Conservation (phyloP, 2,113 vertebrate genomes). For the Labeo rohita region DNA sequence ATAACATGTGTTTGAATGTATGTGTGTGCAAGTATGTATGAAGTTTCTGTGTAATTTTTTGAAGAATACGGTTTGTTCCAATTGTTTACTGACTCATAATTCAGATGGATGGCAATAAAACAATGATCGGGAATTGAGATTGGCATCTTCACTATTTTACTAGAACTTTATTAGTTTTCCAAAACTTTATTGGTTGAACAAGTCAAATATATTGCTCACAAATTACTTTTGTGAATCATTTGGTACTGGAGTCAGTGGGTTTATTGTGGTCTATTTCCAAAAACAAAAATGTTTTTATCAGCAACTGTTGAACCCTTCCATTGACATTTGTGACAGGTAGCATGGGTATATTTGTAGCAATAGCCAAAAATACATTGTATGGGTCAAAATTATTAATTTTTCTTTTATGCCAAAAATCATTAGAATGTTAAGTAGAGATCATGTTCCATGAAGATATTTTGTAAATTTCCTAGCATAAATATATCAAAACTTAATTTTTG, state of each 20-base stretch:
- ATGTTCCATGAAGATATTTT: too few species aligned
- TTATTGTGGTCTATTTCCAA: neutral
- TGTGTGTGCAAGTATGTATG: neutral
- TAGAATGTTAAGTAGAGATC: too few species aligned
- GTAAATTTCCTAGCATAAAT: too few species aligned
- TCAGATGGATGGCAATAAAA: constrained; percentile 56
- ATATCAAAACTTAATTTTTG: too few species aligned
- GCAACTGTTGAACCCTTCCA: neutral
- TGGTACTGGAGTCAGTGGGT: too few species aligned
- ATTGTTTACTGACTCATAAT: constrained; percentile 39
- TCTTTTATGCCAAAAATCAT: too few species aligned
- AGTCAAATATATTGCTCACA: neutral
- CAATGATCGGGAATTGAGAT: neutral
- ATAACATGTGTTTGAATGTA: neutral
- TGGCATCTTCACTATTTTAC: neutral
- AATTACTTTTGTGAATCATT: neutral
- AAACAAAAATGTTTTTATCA: neutral
- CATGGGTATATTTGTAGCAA: too few species aligned
- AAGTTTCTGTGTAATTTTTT: neutral
- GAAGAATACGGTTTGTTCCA: constrained; percentile 5
- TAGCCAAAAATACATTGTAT: too few species aligned
- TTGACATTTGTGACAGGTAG: neutral
- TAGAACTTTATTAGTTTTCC: neutral
- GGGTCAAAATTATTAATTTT: too few species aligned
- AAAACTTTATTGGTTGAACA: neutral